Base-by-base conservation (phyloP, 2,113 vertebrate species). In the Meleagris gallopavo region DNA sequence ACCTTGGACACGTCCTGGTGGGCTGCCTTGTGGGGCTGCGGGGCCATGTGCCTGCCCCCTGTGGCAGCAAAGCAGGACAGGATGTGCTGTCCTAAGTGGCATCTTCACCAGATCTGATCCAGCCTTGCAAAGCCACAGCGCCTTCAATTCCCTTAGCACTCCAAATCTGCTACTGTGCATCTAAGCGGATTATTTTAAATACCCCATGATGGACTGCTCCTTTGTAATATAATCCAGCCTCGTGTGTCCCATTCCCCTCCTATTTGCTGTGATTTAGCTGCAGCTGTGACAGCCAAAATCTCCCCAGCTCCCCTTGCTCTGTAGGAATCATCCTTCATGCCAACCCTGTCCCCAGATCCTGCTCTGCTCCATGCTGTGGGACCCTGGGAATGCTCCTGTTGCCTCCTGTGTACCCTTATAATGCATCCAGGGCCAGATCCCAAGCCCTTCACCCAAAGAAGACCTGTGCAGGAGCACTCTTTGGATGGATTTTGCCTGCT, bases 131-230 rank as follows among this genome's bases (percentile, higher is more conserved):
- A 96, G 96, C 94, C 95, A 92, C 83, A 96, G 92, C 62, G 54
- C 94, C 80, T 96, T 93, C 96, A 96, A 95, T 95, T 96, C 96
- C 96, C 96, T 96, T 93, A 95, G 96, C 94, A 81, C 95, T 96
- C 92, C 86, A 95, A 94, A 97, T 95, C 95, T 96, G 96, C 95
- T 96, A 95, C 96, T 96, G 96, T 96, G 94, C 96, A 97, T 95
- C 95, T 97, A 97, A 97, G 94, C 83, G 83, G 96, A 95, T 97
- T 96, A 97, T 96, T 96, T 95, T 96, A 97, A 97, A 97, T 97
- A 96, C 94, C 90, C 95, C 90, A 94, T 96, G 96, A 96, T 97
- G 95, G 96, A 97, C 94, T 95, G 92, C 94, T 95, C 92, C 96
- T 97, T 97, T 96, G 96, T 96, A 97, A 96, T 94, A 93, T 97